Conservation (phyloP, 2,113 vertebrate genomes). For the Corythaeola cristata region DNA sequence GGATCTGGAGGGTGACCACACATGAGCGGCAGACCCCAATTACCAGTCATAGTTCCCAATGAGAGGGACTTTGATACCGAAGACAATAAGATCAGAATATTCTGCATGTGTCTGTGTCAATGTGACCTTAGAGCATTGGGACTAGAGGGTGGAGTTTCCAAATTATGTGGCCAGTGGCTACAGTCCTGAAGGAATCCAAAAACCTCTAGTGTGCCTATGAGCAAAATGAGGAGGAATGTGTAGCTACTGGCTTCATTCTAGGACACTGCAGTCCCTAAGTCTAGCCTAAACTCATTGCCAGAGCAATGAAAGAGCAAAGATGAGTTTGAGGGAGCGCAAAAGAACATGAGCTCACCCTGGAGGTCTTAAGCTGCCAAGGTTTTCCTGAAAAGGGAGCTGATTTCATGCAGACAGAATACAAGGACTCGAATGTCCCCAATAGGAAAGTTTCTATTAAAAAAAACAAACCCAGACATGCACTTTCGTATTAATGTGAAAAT, state of each 20-base stretch:
- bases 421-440: constrained; percentile 73
- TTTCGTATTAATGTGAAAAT: constrained; percentile 78
- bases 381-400: constrained; percentile 71
- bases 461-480: constrained; percentile 67
- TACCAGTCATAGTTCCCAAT: neutral
- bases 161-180: constrained; percentile 16
- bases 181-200: constrained; percentile 9
- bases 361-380: constrained; percentile 63
- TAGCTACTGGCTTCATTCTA: constrained; percentile 38
- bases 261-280: constrained; percentile 48
- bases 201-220: neutral
- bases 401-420: constrained; percentile 65
- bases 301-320: constrained; percentile 21
- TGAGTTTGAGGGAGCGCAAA: constrained; percentile 25
- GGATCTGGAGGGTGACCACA: neutral
- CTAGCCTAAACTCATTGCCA: constrained; percentile 43
- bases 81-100: neutral
- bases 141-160: neutral
- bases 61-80: neutral
- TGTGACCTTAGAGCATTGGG: constrained; percentile 11
- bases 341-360: constrained; percentile 63
- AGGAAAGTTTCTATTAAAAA: constrained; percentile 79
- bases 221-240: constrained; percentile 26
- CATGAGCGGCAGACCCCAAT: neutral
- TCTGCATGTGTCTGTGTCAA: neutral